phyloP scores from a whole-genome alignment of 1,140 invertebrate genomes.

The Eumaeus atala region DNA sequence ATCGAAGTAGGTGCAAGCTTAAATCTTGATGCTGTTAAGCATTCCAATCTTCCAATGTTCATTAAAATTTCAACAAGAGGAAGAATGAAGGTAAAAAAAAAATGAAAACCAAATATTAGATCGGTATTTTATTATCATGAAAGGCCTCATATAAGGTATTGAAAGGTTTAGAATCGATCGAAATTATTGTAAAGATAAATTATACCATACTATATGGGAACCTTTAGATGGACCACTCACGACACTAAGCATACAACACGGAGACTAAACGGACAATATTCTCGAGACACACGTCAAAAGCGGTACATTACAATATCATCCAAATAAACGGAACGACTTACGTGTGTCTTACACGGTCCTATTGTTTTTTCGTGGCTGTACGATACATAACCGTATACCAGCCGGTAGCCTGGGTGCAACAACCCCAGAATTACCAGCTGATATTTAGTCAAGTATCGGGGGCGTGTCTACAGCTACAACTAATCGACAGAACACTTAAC shows the following conservation, averaged over 20 bases:
- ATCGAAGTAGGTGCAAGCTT: conserved; percentile 59
- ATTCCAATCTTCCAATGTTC: neutral
- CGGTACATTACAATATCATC: conserved; percentile 25
- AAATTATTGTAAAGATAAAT: no score
- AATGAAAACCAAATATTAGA: no score
- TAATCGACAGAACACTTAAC: no score
- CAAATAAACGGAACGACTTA: conserved; percentile 37
- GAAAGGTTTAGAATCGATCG: no score
- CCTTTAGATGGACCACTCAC: no score
- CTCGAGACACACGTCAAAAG: conserved; percentile 42
- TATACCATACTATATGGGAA: no score
- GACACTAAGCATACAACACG: conserved; percentile 8
- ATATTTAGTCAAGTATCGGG: conserved; percentile 83
- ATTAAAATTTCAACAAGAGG: no score
- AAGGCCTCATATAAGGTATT: no score
- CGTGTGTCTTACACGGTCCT: conserved; percentile 37
- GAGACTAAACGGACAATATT: conserved; percentile 38
- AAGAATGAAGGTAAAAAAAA: no score
- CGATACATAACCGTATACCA: conserved; percentile 79
- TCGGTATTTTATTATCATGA: no score
- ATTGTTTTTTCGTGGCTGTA: conserved; percentile 26
- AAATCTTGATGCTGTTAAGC: conserved; percentile 27
- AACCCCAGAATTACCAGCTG: conserved; percentile 96
- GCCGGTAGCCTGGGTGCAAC: conserved; percentile 84
- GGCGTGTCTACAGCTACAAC: neutral